Evolutionary conservation across 2,113 vertebrate genomes (phyloP).

Genomic region (Lonchura striata): DNA sequence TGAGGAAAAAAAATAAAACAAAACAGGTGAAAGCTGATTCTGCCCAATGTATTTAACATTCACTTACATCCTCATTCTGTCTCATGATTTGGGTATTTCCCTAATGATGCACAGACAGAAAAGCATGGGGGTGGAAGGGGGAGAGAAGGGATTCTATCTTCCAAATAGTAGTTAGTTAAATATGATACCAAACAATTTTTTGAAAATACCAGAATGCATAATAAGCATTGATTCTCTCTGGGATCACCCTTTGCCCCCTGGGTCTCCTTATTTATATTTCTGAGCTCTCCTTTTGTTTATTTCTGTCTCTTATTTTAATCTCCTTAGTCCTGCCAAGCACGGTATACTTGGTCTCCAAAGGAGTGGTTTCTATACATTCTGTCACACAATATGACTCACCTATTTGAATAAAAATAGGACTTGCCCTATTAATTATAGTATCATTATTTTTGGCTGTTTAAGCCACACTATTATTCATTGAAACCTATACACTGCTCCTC

Average conservation of each 20-base stretch:
- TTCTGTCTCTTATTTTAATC: constrained; percentile 29
- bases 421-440: constrained; percentile 13
- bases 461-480: not conserved
- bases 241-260: not conserved
- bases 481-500: not conserved
- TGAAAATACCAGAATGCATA: not conserved
- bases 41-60: constrained; percentile 37
- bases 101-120: not conserved
- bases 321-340: constrained; percentile 25
- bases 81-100: constrained; percentile 16
- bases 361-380: not conserved
- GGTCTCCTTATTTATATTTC: not conserved
- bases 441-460: constrained; percentile 23
- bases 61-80: not conserved
- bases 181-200: not conserved
- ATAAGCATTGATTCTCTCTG: not conserved
- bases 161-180: not conserved
- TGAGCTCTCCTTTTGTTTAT: constrained; percentile 40
- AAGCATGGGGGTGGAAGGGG: not conserved
- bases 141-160: not conserved
- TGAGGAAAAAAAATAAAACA: not conserved
- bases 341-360: constrained; percentile 16
- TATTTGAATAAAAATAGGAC: not conserved
- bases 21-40: constrained; percentile 70
- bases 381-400: not conserved